Conservation (phyloP, 2,888 invertebrate species). For the Nymphalis c-album region DNA sequence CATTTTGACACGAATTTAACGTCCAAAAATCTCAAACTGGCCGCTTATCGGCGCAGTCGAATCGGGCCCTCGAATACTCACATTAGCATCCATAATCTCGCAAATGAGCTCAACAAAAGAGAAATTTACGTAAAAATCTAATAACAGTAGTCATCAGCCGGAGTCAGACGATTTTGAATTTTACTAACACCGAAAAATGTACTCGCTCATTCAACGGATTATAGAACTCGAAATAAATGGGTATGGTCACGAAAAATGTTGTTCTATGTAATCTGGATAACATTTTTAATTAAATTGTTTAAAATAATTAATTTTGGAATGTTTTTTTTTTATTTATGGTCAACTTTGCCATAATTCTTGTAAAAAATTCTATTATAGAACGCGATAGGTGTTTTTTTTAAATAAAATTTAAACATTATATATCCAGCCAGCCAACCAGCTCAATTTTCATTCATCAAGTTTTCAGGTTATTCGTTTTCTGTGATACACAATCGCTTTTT, state of each 20-base stretch:
- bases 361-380: too few relatives aligned
- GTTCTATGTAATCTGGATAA: constrained; percentile 28
- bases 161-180: constrained; percentile 40
- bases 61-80: constrained; percentile 51
- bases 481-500: too few relatives aligned
- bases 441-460: too few relatives aligned
- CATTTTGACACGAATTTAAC: constrained; percentile 39
- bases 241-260: constrained; percentile 30
- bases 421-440: too few relatives aligned
- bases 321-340: constrained; percentile 17
- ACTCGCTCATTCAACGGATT: constrained; percentile 30
- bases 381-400: too few relatives aligned
- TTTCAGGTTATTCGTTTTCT: too few relatives aligned
- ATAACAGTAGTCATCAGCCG: constrained; percentile 53
- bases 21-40: constrained; percentile 43
- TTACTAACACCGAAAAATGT: constrained; percentile 38
- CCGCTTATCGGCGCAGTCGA: constrained; percentile 55
- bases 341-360: constrained; percentile 3
- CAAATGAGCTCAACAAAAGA: constrained; percentile 64
- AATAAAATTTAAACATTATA: too few relatives aligned
- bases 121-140: constrained; percentile 64
- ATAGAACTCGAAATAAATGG: constrained; percentile 29
- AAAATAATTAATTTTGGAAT: constrained; percentile 3
- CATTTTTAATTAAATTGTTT: constrained; percentile 22
- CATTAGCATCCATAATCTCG: constrained; percentile 63